Base-by-base conservation (phyloP, 2,888 invertebrate genomes). In the Melieria picta region DNA sequence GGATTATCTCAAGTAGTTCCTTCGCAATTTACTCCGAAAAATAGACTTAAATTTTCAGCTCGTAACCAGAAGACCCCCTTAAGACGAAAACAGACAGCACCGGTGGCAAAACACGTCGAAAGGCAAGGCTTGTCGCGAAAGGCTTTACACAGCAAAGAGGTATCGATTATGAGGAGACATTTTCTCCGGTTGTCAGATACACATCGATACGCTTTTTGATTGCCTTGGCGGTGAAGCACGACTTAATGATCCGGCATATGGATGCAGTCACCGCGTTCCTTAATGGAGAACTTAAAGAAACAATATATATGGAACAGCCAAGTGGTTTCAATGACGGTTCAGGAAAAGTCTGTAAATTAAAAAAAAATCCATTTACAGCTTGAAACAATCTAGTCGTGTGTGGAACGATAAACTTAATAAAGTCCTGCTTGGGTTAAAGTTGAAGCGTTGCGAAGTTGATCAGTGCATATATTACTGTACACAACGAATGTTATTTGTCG, bases 201-300 rank as follows among this genome's bases (percentile, higher is more conserved):
- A 57, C 30, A 11, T 69, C 69, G 4, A 30, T 69, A 57, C 55
- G 69, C 10, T 30, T 57, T 7, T 47, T 64, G 11, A 10, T 71
- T 45, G 65, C 71, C 1, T 45, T 71, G 43, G 71, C 71, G 10
- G 46, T 43, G 30, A 61, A 16, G 43, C 10, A 65, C 7, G 55
- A 71, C 42, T 42, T 71, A 4, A 6, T 50, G 5, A 50, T 71
- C 45, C 45, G 47, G 11, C 71, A 66, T 61, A 62, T 71, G 13
- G 66, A 78, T 73, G 73, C 73, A 11, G 74, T 74, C 13, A 72
- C 73, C 7, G 74, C 75, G 3, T 76, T 75, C 60, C 16, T 55
- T 13, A 61, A 52, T n/a, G 45, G 52, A 13, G 9, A 7, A 45
- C 13, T 56, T n/a, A 46, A 13, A 42, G 52, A 45, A 52, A 45